Percentiles rank a stretch among this genome's conserved stretches.
phyloP scores from a whole-genome alignment of 2,797 vertebrate species.

The Micromesistius poutassou region DNA sequence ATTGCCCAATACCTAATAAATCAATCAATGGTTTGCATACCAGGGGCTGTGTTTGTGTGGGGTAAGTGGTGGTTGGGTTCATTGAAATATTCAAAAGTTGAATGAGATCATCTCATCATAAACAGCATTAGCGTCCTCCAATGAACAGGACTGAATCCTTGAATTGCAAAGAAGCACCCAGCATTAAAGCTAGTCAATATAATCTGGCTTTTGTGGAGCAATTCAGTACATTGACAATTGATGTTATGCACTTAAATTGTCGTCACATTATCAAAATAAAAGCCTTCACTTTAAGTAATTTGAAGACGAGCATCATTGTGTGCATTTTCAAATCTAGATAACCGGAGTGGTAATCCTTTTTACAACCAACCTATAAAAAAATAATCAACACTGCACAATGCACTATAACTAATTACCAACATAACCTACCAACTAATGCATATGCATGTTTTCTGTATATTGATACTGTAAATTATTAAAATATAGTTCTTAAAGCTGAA shows the following conservation, averaged over 20 bases:
- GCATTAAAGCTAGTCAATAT: background rate
- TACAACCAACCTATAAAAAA: background rate
- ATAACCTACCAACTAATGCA: background rate
- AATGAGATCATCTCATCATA: background rate
- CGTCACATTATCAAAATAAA: background rate
- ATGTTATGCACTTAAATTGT: background rate
- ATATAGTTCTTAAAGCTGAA: background rate
- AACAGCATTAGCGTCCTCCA: background rate
- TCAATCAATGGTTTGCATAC: background rate
- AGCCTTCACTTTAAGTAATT: background rate
- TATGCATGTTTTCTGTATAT: background rate
- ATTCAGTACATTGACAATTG: background rate
- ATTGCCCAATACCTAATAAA: background rate
- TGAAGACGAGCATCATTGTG: background rate
- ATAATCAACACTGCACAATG: background rate
- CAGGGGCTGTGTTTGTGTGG: background rate
- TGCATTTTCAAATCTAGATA: background rate
- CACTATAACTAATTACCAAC: background rate
- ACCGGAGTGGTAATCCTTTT: background rate
- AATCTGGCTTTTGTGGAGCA: background rate
- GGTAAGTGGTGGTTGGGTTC: background rate
- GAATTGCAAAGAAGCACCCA: background rate
- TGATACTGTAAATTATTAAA: background rate
- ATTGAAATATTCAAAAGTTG: background rate
- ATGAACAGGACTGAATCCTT: background rate